Base-by-base conservation (phyloP, 30 jellyfish, hydroid and myxozoan species). In the Sanderia malayensis region DNA sequence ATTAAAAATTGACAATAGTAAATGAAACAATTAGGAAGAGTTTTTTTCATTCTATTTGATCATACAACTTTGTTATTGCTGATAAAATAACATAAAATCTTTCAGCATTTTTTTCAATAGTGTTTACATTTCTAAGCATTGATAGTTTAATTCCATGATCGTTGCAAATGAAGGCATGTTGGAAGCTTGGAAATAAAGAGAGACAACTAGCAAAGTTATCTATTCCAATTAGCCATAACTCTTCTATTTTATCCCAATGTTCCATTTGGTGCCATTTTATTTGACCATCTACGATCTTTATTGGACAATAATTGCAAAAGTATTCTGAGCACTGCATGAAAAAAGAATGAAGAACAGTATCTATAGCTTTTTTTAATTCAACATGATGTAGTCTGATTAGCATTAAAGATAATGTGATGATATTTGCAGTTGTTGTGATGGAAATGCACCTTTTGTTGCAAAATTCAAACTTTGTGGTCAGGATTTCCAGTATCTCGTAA, bases 201-300 rank as follows among this genome's bases (percentile, higher is more conserved):
- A 64, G 24, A 41, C 89, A 63, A 23, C 67, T 75, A 45, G 31
- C 45, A 28, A 46, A 25, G 30, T 78, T 78, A 52, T 67, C 81
- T 70, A 67, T 52, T 15, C 70, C 81, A 30, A 78, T 58, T 24
- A 65, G 49, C 89, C 89, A 78, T 55, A 78, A 44, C 46, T 78
- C 89, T 44, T 67, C 57, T 4, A 78, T 64, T 2, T 78, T 74
- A 17, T 37, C 0, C 77, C 77, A 75, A 2, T 24, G 25, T 27
- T 20, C 46, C 1, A 22, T 44, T 15, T 20, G 13, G 13, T 2
- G 41, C 33, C 22, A 2, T 19, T 0, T 0, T 32, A 11, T 1
- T 31, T 4, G 10, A 30, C 44, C 23, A 26, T 55, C 44, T 19
- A 1, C 15, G 19, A 32, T n/a, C 33, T 22, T 2, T 1, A 22